A percentile compares a stretch with the other conserved stretches of the same genome.
Evolutionary conservation across 2,113 vertebrate species (phyloP).

Genomic region (Calypte anna): DNA sequence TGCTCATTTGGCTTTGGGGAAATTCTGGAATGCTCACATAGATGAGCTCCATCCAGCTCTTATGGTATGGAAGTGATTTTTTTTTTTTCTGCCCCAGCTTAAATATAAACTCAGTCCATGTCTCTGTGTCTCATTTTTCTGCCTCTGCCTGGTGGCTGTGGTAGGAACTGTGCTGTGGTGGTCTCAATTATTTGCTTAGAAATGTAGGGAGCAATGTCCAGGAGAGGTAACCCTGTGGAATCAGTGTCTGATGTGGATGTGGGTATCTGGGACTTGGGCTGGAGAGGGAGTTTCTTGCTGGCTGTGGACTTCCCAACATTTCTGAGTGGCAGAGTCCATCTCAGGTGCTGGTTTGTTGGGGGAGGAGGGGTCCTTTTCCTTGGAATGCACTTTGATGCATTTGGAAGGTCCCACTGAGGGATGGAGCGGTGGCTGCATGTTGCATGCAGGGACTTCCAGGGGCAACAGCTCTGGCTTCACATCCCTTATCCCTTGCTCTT

Average conservation of each 20-base stretch:
- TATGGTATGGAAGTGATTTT: neutral
- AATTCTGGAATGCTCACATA: neutral
- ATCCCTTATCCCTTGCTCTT: neutral
- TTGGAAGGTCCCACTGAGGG: neutral
- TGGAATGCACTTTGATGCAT: neutral
- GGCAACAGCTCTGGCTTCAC: neutral
- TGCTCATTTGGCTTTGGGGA: neutral
- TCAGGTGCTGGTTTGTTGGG: neutral
- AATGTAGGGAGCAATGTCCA: neutral
- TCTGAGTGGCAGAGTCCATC: neutral
- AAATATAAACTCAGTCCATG: neutral
- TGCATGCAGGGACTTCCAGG: neutral
- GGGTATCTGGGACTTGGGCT: neutral
- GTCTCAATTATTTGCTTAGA: neutral
- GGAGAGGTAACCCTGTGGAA: neutral
- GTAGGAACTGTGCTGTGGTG: neutral
- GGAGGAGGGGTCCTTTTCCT: accelerated
- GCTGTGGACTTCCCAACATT: neutral
- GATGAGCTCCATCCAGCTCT: neutral
- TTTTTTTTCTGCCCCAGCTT: neutral
- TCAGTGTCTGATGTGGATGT: neutral
- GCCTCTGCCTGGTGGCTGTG: neutral
- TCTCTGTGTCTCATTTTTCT: neutral
- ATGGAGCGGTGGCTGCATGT: accelerated
- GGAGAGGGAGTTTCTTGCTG: neutral